phyloP scores from a whole-genome alignment of 1,140 invertebrate genomes.

The Drosophila oshimai region DNA sequence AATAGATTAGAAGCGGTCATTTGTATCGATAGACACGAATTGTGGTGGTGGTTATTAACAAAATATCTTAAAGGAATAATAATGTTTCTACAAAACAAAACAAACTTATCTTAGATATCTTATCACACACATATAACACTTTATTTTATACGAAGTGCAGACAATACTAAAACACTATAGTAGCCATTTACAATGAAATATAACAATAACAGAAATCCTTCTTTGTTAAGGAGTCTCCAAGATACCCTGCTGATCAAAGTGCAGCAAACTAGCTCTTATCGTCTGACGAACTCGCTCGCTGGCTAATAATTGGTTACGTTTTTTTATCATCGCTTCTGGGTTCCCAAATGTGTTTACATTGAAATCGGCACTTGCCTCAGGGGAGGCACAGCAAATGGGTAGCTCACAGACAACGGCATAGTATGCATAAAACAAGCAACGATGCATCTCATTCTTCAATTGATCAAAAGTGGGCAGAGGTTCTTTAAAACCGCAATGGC shows the following conservation, averaged over 20 bases:
- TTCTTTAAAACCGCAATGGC: constrained; percentile 51
- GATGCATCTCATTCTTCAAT: constrained; percentile 60
- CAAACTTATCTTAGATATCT: no score
- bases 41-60: no score
- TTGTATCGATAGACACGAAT: no score
- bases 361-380: constrained; percentile 32
- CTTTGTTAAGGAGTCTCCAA: constrained; percentile 28
- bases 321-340: constrained; percentile 14
- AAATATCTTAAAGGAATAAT: no score
- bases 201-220: no score
- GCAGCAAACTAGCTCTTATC: constrained; percentile 27
- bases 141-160: not conserved
- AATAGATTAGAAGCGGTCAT: no score
- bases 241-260: constrained; percentile 58
- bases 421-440: constrained; percentile 64
- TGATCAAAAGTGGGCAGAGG: constrained; percentile 71
- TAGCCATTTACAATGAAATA: not conserved
- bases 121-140: not conserved
- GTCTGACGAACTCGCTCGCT: constrained; percentile 41
- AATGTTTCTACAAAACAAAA: not conserved
- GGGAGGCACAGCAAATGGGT: constrained; percentile 51
- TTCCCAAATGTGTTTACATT: constrained; percentile 38
- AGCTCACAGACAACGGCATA: constrained; percentile 57
- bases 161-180: not conserved
- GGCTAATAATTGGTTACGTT: constrained; percentile 43